Conservation (phyloP, 2,113 vertebrate species). For the Uria lomvia region DNA sequence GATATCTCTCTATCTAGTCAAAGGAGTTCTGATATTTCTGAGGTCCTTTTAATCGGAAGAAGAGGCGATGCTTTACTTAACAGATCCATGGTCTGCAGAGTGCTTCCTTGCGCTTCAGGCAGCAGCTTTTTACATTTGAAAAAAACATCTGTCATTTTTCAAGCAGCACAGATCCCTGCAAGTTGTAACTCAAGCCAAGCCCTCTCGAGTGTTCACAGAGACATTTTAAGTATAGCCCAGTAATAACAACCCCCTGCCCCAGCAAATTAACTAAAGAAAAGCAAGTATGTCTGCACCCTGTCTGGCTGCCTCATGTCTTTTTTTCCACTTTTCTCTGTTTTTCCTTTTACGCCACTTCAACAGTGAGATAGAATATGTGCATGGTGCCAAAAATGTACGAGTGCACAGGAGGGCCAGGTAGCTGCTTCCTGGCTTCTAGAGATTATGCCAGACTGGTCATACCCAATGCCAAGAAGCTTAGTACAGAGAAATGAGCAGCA, state of each 20-base stretch:
- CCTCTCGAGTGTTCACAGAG: neutral
- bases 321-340: neutral
- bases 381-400: neutral
- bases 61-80: neutral
- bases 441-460: neutral
- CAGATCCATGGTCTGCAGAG: neutral
- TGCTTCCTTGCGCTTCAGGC: neutral
- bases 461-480: neutral
- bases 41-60: neutral
- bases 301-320: neutral
- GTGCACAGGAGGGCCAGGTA: neutral
- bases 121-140: slow-evolving; percentile 2
- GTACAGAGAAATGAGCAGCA: neutral
- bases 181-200: neutral
- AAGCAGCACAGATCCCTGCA: neutral
- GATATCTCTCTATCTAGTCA: neutral
- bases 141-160: slow-evolving; percentile 33
- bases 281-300: neutral
- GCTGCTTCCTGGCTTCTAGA: neutral
- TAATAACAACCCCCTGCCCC: neutral
- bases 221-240: neutral
- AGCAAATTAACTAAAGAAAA: neutral
- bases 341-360: neutral
- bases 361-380: neutral
- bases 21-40: neutral